phyloP scores from a whole-genome alignment of 53 echinoderm and acorn worm species.

The Mesocentrotus franciscanus region DNA sequence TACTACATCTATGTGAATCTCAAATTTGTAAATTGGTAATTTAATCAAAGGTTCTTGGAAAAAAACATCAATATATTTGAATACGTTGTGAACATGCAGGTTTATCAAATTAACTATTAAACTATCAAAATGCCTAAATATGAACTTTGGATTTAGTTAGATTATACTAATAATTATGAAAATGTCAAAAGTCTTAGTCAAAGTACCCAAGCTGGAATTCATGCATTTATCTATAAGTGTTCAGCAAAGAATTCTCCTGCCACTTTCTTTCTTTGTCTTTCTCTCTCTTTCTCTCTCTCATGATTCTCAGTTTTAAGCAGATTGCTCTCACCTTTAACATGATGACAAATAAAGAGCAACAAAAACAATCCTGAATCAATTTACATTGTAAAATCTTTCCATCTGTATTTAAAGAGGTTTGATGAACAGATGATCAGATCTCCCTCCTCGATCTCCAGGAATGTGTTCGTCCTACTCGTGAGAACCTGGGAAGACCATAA shows the following conservation, averaged over 20 bases:
- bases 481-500: slow-evolving; percentile 11
- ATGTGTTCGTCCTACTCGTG: not conserved
- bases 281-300: not conserved
- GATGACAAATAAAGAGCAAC: not conserved
- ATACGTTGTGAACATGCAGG: no score
- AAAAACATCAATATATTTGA: no score
- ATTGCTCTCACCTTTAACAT: not conserved
- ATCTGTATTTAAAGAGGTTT: not conserved
- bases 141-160: no score
- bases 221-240: no score
- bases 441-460: not conserved
- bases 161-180: no score
- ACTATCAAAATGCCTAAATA: no score
- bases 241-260: not conserved
- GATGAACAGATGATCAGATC: not conserved
- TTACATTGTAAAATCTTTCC: not conserved
- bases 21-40: no score
- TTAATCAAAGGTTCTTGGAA: no score
- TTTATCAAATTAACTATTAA: no score
- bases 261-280: not conserved
- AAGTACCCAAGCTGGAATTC: no score
- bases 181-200: no score
- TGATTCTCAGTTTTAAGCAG: not conserved
- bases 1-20: no score
- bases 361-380: not conserved